Base-by-base conservation (phyloP, 2,888 invertebrate species). In the Diogma glabrata region DNA sequence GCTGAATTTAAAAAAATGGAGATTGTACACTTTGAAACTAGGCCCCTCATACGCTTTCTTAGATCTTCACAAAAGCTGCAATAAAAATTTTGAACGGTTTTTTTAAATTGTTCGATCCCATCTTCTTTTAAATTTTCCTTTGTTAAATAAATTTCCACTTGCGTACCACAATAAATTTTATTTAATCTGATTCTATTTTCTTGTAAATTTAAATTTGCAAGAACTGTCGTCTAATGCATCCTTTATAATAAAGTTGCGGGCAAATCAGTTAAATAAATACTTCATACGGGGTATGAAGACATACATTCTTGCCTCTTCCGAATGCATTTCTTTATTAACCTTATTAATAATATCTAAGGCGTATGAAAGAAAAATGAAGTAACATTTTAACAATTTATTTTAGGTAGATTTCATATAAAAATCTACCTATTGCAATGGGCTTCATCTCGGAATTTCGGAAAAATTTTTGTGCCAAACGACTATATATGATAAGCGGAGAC, bases 51-150 rank as follows among this genome's bases (percentile, higher is more conserved):
- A 6, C 36, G 36, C 3, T 9, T 38, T 38, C 49, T 14, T 22
- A 49, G 14, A 49, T n/a, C n/a, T 40, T 49, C 49, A 38, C 38
- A 49, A 38, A 49, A 49, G 10, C 7, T 24, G n/a, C 38, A 16
- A 24, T 49, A 49, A 23, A 49, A 17, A 7, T 19, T 4, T 12
- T 43, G 17, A 8, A 43, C 40, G 17, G 17, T 16, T 19, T 8
- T 7, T 43, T 43, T 43, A 43, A 43, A 43, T n/a, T n/a, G n/a
- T 43, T 43, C 40, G 12, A 20, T 19, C 20, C 17, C 12, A 19
- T 19, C 40, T 3, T 43, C 5, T 9, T 43, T 20, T 8, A 19
- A 12, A 43, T 43, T 7, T 43, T 19, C 19, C 17, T 10, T 14
- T 3, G 36, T 43, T 19, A 4, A 20, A 43, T 43, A 43, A 19